A percentile compares a stretch with the other conserved stretches of the same genome.
These are phyloP conservation scores for Apostichopus californicus DNA, from an alignment of 35 echinoderm and acorn worm genomes.

Conservation along the genomic window DNA sequence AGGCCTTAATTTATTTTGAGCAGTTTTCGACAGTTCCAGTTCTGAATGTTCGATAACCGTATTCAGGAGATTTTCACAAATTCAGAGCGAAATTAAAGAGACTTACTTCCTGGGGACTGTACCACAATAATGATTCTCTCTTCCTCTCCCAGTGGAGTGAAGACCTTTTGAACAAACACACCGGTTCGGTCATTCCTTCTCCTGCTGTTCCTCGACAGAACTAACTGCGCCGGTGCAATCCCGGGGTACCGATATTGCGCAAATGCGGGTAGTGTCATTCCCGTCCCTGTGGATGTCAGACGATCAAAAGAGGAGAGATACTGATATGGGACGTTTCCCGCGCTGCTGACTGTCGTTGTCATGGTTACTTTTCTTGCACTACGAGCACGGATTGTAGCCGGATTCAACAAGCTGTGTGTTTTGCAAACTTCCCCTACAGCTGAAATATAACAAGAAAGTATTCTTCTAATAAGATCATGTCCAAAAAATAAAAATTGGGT, in stretches of 20 bases:
- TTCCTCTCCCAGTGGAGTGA: too few species aligned
- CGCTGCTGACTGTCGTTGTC: slow-evolving; percentile 12
- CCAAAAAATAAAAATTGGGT: too few species aligned
- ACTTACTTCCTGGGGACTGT: too few species aligned
- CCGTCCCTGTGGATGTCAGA: background rate
- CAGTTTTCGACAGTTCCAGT: too few species aligned
- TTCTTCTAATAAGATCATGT: too few species aligned
- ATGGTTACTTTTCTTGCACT: background rate
- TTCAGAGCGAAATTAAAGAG: too few species aligned
- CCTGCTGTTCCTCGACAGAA: background rate
- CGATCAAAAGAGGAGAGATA: slow-evolving; percentile 23
- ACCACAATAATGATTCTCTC: too few species aligned
- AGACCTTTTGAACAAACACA: background rate
- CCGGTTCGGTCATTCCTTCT: background rate
- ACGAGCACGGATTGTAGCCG: too few species aligned
- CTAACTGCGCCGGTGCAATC: background rate
- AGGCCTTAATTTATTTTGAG: too few species aligned
- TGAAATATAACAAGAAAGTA: background rate
- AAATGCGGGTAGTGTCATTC: background rate
- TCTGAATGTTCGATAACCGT: too few species aligned
- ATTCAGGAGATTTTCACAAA: too few species aligned
- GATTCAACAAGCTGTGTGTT: background rate
- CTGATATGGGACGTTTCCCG: background rate
- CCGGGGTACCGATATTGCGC: background rate
- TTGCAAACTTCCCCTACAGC: slow-evolving; percentile 14